These are phyloP conservation scores for Falco concolor DNA, from an alignment of 2,797 vertebrate species.

Conservation along the genomic window DNA sequence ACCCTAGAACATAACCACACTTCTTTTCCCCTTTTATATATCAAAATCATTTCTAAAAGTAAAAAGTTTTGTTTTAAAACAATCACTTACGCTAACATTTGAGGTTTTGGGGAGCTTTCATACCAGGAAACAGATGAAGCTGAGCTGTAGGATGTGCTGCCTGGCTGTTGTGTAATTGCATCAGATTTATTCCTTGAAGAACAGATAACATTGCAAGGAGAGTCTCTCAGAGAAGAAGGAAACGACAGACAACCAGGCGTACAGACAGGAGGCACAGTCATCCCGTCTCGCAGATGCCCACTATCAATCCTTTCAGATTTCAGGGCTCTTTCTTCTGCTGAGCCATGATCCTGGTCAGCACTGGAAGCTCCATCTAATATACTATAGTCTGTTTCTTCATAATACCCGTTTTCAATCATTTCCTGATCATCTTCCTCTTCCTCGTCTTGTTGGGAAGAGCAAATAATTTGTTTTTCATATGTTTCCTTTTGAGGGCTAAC, in stretches of 20 bases:
- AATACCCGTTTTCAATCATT: slow-evolving; percentile 97
- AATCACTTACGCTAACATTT: slow-evolving; percentile 91
- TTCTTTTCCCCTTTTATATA: not conserved
- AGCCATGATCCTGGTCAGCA: slow-evolving; percentile 67
- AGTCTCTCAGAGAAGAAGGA: slow-evolving; percentile 73
- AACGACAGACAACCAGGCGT: slow-evolving; percentile 79
- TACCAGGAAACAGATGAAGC: slow-evolving; percentile 83
- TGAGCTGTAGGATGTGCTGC: slow-evolving; percentile 63
- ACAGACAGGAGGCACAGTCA: slow-evolving; percentile 74
- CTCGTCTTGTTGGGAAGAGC: slow-evolving; percentile 70
- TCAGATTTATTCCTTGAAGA: slow-evolving; percentile 73
- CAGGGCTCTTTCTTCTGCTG: slow-evolving; percentile 62
- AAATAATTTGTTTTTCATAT: slow-evolving; percentile 34
- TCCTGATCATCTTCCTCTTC: slow-evolving; percentile 83
- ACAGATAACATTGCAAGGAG: slow-evolving; percentile 72
- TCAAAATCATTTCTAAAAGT: not conserved
- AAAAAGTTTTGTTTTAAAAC: not conserved
- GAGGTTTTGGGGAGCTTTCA: slow-evolving; percentile 84
- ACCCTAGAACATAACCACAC: not conserved
- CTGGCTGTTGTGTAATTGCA: slow-evolving; percentile 76
- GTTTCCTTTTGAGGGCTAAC: slow-evolving; percentile 71
- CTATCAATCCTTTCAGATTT: slow-evolving; percentile 71
- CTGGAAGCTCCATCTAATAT: slow-evolving; percentile 78
- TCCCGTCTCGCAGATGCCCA: slow-evolving; percentile 75
- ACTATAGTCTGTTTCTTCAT: slow-evolving; percentile 86